Percentiles rank a stretch among this genome's conserved stretches.
Evolutionary conservation across 1,140 invertebrate species (phyloP).

Genomic region (Pseudobourletiella spinata): DNA sequence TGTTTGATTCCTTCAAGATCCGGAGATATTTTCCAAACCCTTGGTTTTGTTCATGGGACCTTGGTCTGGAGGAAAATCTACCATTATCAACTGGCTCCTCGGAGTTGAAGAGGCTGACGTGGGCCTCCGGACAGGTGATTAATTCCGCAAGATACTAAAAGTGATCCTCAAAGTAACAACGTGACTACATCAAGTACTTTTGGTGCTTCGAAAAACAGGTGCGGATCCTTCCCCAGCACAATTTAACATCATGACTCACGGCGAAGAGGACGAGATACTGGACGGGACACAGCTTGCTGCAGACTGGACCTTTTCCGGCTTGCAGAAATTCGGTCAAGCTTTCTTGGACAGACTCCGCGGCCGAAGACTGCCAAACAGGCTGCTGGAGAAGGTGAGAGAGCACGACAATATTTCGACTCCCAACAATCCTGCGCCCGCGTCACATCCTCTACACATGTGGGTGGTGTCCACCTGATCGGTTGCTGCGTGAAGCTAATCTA

Average conservation of each 20-base stretch:
- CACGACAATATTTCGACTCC: neutral
- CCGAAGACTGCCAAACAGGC: constrained; percentile 64
- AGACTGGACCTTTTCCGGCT: constrained; percentile 82
- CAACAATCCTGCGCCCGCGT: neutral
- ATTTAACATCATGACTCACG: constrained; percentile 86
- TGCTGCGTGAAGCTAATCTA: constrained; percentile 38
- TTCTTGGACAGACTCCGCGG: constrained; percentile 75
- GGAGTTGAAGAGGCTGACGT: constrained; percentile 73
- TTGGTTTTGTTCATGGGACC: constrained; percentile 87
- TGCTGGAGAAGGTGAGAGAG: constrained; percentile 73
- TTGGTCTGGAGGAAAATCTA: constrained; percentile 91
- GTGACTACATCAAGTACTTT: too few species aligned
- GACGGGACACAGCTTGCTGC: constrained; percentile 86
- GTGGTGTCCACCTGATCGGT: constrained; percentile 39
- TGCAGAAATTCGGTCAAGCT: constrained; percentile 91
- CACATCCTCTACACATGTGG: too few species aligned
- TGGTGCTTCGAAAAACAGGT: too few species aligned
- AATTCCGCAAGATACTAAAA: too few species aligned
- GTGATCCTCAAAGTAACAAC: too few species aligned
- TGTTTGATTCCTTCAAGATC: constrained; percentile 49
- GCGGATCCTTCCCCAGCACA: constrained; percentile 86
- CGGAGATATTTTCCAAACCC: constrained; percentile 90
- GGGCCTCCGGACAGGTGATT: constrained; percentile 72
- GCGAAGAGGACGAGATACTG: constrained; percentile 69
- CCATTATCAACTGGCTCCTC: constrained; percentile 85